Evolutionary conservation across 1,140 invertebrate species (phyloP), one percentile per base, ranked within the genome.

Genomic region (Triops longicaudatus): DNA sequence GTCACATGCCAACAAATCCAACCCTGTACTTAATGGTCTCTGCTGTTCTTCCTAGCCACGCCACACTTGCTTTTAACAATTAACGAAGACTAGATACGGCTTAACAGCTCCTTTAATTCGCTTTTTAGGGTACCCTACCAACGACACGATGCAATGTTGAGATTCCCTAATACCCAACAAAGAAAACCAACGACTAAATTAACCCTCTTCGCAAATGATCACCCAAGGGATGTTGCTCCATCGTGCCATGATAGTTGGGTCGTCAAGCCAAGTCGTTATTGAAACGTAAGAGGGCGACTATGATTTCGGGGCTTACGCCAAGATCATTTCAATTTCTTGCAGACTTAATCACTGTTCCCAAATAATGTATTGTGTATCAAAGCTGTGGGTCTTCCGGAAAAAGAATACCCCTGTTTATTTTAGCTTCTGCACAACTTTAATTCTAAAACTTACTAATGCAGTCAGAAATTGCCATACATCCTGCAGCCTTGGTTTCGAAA

Each of bases 1-100:
- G 50, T 63, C 50, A 63, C 50, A 63, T 63, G 50, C 50, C 50
- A 63, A 63, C 50, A 63, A 37, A 63, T 63, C 50, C 14, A 63
- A 22, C 50, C 17, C 50, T 63, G 50, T 63, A 63, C 17, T 63
- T 63, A 22, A 63, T 22, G 50, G n/a, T 63, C 50, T 63, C 22
- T 22, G n/a, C 50, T n/a, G 50, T 63, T 63, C 50, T 1, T 63
- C 50, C 17, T 63, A 63, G 50, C 50, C 50, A 22, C 50, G 50
- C 50, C 50, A 63, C 17, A 63, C 50, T 63, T 63, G 50, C 50
- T 63, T 63, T 22, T 37, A 37, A 22, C 50, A 17, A 63, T 22
- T 63, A 63, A 63, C 50, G 14, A 17, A 22, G 17, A 63, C 14
- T 63, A 63, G 50, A 63, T n/a, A 63, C 50, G 50, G 14, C 50